Conservation (phyloP, 2,888 invertebrate species). For the Caenorhabditis macrosperma region DNA sequence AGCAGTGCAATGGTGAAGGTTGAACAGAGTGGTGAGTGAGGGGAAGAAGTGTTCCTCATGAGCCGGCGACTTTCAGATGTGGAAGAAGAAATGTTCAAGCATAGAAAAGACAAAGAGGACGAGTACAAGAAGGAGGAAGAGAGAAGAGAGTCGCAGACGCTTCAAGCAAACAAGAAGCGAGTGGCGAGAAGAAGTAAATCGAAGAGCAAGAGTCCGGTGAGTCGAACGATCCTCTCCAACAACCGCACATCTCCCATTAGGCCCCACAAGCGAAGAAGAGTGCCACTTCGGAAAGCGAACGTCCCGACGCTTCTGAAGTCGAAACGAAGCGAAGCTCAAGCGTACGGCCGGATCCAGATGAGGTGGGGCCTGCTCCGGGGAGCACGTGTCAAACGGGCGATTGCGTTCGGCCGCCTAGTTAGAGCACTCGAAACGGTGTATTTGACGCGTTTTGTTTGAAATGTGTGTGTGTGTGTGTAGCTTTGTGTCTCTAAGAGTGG, state of each 20-base stretch:
- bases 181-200: constrained; percentile 52
- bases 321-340: constrained; percentile 41
- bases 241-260: too few species aligned
- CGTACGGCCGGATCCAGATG: constrained; percentile 56
- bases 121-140: constrained; percentile 60
- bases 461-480: constrained; percentile 30
- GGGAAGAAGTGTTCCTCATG: too few species aligned
- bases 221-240: too few species aligned
- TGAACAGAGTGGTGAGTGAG: constrained; percentile 69
- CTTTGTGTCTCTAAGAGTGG: constrained; percentile 13
- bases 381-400: constrained; percentile 23
- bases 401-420: constrained; percentile 8
- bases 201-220: constrained; percentile 67
- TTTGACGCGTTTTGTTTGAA: constrained; percentile 43
- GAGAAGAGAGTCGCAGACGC: constrained; percentile 28
- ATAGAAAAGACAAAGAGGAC: constrained; percentile 57
- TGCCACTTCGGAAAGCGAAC: constrained; percentile 39
- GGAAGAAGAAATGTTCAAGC: constrained; percentile 58
- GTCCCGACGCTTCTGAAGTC: constrained; percentile 38
- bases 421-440: constrained; percentile 12
- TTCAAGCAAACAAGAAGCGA: constrained; percentile 48
- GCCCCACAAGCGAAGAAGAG: constrained; percentile 44
- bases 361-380: constrained; percentile 26
- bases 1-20: constrained; percentile 77
- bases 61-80: constrained; percentile 58